These are phyloP conservation scores for Hyphantria cunea DNA, from an alignment of 1,140 invertebrate genomes.

Conservation along the genomic window DNA sequence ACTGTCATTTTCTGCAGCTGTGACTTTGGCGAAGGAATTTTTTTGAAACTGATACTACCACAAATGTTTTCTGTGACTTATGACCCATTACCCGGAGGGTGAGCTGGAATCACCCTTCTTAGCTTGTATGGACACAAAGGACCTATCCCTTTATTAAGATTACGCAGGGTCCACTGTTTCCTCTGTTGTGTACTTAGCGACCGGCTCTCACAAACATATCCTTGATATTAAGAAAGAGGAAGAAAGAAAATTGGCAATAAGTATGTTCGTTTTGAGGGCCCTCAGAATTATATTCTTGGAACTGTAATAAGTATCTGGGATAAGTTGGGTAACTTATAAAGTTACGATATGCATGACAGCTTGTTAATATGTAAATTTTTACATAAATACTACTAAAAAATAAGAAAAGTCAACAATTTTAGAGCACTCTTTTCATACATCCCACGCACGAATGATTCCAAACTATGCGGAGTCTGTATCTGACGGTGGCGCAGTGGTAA, in stretches of 20 bases:
- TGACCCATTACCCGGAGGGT: constrained; percentile 11
- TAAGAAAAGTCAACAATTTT: no score
- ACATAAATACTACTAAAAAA: no score
- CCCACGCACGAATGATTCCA: no score
- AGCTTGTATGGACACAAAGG: constrained; percentile 18
- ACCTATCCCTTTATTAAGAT: constrained; percentile 28
- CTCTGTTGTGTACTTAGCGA: constrained; percentile 6
- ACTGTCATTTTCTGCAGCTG: constrained; percentile 17
- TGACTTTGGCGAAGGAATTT: constrained; percentile 6
- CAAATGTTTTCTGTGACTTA: constrained; percentile 24
- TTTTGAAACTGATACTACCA: constrained; percentile 5
- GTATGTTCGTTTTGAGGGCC: no score
- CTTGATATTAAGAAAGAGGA: not conserved
- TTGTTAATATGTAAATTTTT: no score
- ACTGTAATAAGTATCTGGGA: no score
- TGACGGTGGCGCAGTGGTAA: no score
- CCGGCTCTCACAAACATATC: constrained; percentile 11
- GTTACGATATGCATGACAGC: no score
- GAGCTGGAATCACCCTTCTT: not conserved
- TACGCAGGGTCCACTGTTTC: constrained; percentile 19
- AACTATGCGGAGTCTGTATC: no score
- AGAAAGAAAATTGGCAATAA: not conserved
- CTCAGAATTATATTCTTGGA: no score
- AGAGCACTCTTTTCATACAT: no score
- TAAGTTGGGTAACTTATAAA: no score